A percentile compares a stretch with the other conserved stretches of the same genome.
These are phyloP conservation scores for Oconnorella tubifera DNA, from an alignment of 2,888 invertebrate species.

Conservation along the genomic window DNA sequence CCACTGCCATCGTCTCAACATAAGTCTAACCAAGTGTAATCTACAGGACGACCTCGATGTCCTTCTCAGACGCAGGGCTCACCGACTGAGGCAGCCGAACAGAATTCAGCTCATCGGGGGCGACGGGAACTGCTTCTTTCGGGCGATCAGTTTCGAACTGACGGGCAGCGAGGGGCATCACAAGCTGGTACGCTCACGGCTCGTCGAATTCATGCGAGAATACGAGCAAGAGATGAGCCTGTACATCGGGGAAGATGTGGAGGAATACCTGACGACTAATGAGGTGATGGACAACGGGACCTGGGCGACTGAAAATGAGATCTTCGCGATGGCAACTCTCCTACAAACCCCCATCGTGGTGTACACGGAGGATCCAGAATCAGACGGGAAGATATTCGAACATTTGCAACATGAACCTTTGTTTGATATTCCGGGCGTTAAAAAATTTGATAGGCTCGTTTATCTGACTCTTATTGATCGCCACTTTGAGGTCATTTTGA, in stretches of 20 bases:
- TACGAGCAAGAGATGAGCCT: background rate
- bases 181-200: background rate
- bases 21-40: too few species aligned
- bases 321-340: background rate
- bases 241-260: background rate
- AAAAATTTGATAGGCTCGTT: too few species aligned
- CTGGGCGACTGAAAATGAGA: background rate
- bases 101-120: background rate
- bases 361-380: too few species aligned
- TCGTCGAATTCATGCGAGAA: background rate
- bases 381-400: too few species aligned
- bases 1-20: background rate
- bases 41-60: background rate
- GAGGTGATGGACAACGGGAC: background rate
- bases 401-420: too few species aligned
- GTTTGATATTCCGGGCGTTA: too few species aligned
- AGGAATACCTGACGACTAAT: background rate
- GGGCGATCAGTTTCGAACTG: background rate
- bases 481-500: background rate
- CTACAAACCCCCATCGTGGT: background rate
- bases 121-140: background rate
- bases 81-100: background rate
- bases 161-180: background rate
- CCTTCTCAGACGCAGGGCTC: background rate
- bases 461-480: too few species aligned